Evolutionary conservation across 2,888 invertebrate species (phyloP), one percentile per base, ranked within the genome.

Genomic region (Fissipunctia ypsillon): DNA sequence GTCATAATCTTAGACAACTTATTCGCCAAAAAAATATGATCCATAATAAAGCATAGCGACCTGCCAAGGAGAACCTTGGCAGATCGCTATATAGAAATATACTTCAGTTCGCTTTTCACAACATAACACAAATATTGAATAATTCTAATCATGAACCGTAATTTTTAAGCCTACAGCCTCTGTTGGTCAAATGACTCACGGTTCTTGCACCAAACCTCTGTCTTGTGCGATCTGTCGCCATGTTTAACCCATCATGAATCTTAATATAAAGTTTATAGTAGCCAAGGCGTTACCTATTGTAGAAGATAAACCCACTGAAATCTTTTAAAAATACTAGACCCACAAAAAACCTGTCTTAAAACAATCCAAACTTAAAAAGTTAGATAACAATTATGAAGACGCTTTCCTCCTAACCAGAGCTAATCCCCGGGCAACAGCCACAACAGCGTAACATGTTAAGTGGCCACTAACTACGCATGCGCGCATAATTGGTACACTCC

Each of bases 401-500:
- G 52, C 45, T 41, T 52, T 50, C 28, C 56, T 63, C 7, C 28
- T 67, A 66, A 77, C 54, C 50, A 56, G 31, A 59, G 52, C 22
- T 78, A 86, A 84, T 85, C 76, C 76, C 60, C 41, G 12, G 25
- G 60, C 67, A 73, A 70, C 68, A 74, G 61, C 66, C 50, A 52
- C 71, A 73, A 75, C 66, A 78, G 64, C 56, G 35, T 56, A 57
- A 73, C 61, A 71, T 80, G 83, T 70, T 84, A 88, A 88, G 84
- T 88, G 79, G 78, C 68, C 66, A 66, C 82, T 88, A 88, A 87
- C 76, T 82, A 65, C 78, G 81, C 78, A 63, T 69, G 54, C 67
- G 73, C 75, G 52, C 76, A 73, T 87, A 86, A 89, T 89, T 87
- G 88, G 83, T 86, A 83, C 78, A 73, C 78, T 81, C 77, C 65